Conservation (phyloP, 2,113 vertebrate genomes). For the Pithys albifrons region DNA sequence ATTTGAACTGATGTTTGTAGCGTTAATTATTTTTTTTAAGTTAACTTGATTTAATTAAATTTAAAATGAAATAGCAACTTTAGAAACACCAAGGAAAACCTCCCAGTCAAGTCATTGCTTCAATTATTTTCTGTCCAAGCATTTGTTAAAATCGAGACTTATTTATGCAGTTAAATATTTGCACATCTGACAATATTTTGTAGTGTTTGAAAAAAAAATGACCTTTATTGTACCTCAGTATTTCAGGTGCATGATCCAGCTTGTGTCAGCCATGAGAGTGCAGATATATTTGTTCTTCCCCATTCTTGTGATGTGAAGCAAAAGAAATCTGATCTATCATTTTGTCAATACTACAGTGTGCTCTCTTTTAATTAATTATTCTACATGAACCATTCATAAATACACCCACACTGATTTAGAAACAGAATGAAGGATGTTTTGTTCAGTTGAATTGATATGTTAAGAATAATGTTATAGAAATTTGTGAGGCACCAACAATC, state of each 20-base stretch:
- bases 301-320: not conserved
- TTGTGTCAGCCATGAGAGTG: not conserved
- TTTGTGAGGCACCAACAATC: rapidly evolving
- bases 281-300: not conserved
- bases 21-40: not conserved
- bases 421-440: not conserved
- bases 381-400: not conserved
- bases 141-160: not conserved
- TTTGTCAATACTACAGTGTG: not conserved
- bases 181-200: not conserved
- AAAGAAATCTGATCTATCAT: not conserved
- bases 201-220: not conserved
- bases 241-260: not conserved
- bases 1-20: not conserved
- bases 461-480: not conserved
- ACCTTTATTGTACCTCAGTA: not conserved
- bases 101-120: not conserved
- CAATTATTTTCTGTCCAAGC: not conserved
- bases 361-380: not conserved
- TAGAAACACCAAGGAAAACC: not conserved
- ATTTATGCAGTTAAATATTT: not conserved
- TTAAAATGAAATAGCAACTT: not conserved
- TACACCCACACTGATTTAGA: not conserved
- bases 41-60: not conserved
- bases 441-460: not conserved